Base-by-base conservation (phyloP, 2,797 vertebrate species). In the Nyctibius grandis region DNA sequence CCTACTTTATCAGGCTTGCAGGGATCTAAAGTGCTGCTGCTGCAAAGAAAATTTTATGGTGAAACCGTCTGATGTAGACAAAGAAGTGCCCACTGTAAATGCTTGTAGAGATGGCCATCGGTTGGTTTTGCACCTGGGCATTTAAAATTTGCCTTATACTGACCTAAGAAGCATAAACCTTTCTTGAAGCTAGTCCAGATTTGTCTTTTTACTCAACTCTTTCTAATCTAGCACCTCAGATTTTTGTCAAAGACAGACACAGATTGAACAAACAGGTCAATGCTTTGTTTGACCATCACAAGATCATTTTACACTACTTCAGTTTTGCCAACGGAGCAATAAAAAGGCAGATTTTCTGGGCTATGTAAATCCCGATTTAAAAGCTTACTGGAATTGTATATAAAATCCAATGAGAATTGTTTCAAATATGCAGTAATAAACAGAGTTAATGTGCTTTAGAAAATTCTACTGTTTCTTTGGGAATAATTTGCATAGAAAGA, bases 361-460 rank as follows among this genome's bases (percentile, higher is more conserved):
- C 50, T 92, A 19, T 67, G 36, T 69, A 92, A 87, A 93, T 86
- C 78, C 19, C 19, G 5, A 60, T 61, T 75, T 53, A 75, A 91
- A 78, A 86, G 9, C 42, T 84, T 90, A n/a, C 28, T 50, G 31
- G 34, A 94, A 73, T 65, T 61, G 15, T n/a, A 2, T 85, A 36
- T 54, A 44, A 86, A 83, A 84, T 81, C 61, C 42, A 86, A 31
- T 29, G 25, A 86, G 53, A 70, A 83, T 61, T 69, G 48, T 67
- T 92, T 93, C 53, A 70, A 86, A 88, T 90, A 75, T n/a, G 26
- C 61, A 84, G 73, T 88, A 88, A 81, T 63, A 94, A 94, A 70
- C 31, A 75, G 56, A 91, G 28, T 75, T 90, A 81, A 54, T 1
- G 1, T 23, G 22, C 42, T 90, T 89, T 86, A 84, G 72, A 90